Percentiles rank a stretch among this genome's conserved stretches.
These are phyloP conservation scores for Acrobasis repandana DNA, from an alignment of 2,888 invertebrate genomes.

Conservation along the genomic window DNA sequence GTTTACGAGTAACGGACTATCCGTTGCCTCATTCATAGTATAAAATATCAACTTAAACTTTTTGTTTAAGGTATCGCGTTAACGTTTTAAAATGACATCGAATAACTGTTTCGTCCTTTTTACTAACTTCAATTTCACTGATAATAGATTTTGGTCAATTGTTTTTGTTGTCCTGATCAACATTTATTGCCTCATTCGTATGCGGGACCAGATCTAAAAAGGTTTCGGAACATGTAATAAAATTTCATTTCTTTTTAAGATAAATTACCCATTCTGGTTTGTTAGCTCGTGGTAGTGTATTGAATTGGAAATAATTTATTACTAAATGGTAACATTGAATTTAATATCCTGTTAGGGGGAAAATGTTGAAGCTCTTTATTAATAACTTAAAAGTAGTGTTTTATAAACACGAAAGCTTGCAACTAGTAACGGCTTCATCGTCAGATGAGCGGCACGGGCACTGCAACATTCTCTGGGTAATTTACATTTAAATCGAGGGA, in stretches of 20 bases:
- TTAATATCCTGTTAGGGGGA: no score
- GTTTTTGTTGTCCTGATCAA: conserved; percentile 72
- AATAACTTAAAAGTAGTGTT: conserved; percentile 35
- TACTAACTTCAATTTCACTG: conserved; percentile 56
- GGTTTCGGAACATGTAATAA: conserved; percentile 65
- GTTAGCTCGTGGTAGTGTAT: conserved; percentile 3
- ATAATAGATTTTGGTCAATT: conserved; percentile 67
- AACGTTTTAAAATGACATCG: conserved; percentile 24
- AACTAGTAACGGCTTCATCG: conserved; percentile 41
- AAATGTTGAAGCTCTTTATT: background rate
- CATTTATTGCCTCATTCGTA: conserved; percentile 76
- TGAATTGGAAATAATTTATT: background rate
- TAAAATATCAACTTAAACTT: background rate
- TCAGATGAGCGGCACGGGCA: conserved; percentile 36
- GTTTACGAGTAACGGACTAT: background rate
- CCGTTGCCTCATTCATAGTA: background rate
- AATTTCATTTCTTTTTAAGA: conserved; percentile 65
- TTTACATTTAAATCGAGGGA: conserved; percentile 59
- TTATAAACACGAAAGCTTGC: conserved; percentile 50
- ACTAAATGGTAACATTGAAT: no score
- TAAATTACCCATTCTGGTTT: conserved; percentile 38
- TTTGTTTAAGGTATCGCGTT: conserved; percentile 2
- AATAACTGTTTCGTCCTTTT: conserved; percentile 30
- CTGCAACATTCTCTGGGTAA: conserved; percentile 42
- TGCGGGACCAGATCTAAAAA: conserved; percentile 70